Percentiles rank a stretch among this genome's conserved stretches.
Evolutionary conservation across 2,797 vertebrate species (phyloP).

Genomic region (Rachycentron canadum): DNA sequence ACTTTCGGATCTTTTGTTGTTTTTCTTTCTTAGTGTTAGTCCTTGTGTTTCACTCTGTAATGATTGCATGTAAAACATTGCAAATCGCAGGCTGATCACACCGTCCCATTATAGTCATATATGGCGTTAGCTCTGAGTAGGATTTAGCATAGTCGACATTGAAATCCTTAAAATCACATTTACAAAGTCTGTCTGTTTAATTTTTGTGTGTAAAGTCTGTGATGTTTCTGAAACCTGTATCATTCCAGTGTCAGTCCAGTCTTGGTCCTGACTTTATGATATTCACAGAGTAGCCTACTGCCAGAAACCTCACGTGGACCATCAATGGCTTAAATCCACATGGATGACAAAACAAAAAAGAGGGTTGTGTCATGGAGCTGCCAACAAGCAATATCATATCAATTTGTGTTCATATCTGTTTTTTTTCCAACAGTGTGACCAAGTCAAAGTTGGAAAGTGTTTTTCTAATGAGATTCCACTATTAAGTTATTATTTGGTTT

Average conservation of each 20-base stretch:
- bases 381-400: constrained; percentile 49
- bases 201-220: constrained; percentile 19
- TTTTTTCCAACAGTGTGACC: constrained; percentile 30
- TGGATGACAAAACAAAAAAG: constrained; percentile 8
- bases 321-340: constrained; percentile 40
- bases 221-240: constrained; percentile 41
- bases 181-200: constrained; percentile 17
- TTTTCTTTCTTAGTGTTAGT: constrained; percentile 2
- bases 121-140: not conserved
- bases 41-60: constrained; percentile 16
- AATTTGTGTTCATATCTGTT: not conserved
- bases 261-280: constrained; percentile 25
- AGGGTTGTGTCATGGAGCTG: constrained; percentile 22
- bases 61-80: constrained; percentile 17
- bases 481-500: constrained; percentile 3
- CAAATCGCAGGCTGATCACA: not conserved
- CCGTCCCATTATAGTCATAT: not conserved
- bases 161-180: constrained; percentile 8
- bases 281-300: constrained; percentile 62
- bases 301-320: constrained; percentile 59
- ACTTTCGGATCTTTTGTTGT: constrained; percentile 27
- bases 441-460: constrained; percentile 24
- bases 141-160: not conserved
- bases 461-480: constrained; percentile 40
- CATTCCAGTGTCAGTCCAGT: constrained; percentile 58